Base-by-base conservation (phyloP, 2,888 invertebrate genomes). In the Archips crataeganus region DNA sequence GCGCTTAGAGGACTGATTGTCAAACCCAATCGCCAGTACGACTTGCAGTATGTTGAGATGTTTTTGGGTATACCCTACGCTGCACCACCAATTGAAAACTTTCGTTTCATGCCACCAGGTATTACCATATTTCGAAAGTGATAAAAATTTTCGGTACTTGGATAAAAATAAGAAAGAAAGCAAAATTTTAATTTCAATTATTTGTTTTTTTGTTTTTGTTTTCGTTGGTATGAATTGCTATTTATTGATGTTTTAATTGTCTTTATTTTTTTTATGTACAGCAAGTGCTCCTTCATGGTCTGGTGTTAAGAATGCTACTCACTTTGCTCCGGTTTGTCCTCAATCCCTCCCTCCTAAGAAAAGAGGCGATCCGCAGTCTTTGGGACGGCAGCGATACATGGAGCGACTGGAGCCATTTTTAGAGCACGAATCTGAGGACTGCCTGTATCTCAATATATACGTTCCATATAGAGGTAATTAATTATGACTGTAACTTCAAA, bases 381-480 rank as follows among this genome's bases (percentile, higher is more conserved):
- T 95, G 75, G 96, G 95, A n/a, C 94, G 97, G 57, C 96, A 96
- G 84, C 95, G 96, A 79, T 96, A 97, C 87, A 95, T 98, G 81
- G 95, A 96, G 80, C 95, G 96, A 77, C 94, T 99, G 77, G 93
- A 97, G 80, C 96, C 97, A 2, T 97, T 96, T 90, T 89, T 97
- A 69, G 91, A 90, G 77, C 95, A 96, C 71, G 96, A 97, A 85
- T 97, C 96, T 67, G 97, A 97, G 92, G 99, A 99, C 87, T 99
- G 99, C 84, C 94, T 99, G 70, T 98, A 98, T 88, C 95, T 99
- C 84, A 99, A 99, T 90, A 96, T 99, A 77, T 99, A 98, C 89
- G 97, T 98, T 47, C 99, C 99, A 0, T 96, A 96, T 77, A 95
- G 96, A 93, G 97, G 98, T 98, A 91, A 96, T 81, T 77, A 57